Percentiles rank a stretch among this genome's conserved stretches.
Conservation (phyloP, 2,797 vertebrate species). For the Periparus ater region DNA sequence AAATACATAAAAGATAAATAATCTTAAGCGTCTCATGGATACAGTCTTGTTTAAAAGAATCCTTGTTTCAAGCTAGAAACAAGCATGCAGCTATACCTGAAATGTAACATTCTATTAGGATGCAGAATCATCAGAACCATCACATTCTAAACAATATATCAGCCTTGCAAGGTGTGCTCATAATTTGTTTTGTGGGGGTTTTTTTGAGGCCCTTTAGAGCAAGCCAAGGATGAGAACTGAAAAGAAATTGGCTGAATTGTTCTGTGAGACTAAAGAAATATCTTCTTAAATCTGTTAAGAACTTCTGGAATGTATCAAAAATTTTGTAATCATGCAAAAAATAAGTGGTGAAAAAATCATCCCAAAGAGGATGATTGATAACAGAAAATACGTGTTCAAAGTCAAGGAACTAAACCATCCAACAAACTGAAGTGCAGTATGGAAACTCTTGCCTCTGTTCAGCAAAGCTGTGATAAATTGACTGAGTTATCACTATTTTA, state of each 20-base stretch:
- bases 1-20: neutral
- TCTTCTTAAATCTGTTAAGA: neutral
- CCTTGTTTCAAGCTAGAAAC: neutral
- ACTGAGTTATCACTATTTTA: neutral
- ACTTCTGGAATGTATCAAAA: neutral
- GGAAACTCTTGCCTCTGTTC: neutral
- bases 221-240: neutral
- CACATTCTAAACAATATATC: neutral
- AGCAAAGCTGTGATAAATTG: neutral
- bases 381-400: neutral
- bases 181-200: neutral
- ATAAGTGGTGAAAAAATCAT: neutral
- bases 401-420: neutral
- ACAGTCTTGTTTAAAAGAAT: neutral
- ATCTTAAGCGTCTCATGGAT: neutral
- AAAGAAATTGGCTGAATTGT: neutral
- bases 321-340: neutral
- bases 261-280: neutral
- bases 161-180: neutral
- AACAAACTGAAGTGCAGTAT: neutral
- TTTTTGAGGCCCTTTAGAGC: neutral
- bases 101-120: neutral
- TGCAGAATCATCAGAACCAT: neutral
- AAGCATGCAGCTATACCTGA: neutral
- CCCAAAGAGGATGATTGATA: neutral